Evolutionary conservation across 2,888 invertebrate species (phyloP), one percentile per base, ranked within the genome.

Genomic region (Patella ulyssiponensis): DNA sequence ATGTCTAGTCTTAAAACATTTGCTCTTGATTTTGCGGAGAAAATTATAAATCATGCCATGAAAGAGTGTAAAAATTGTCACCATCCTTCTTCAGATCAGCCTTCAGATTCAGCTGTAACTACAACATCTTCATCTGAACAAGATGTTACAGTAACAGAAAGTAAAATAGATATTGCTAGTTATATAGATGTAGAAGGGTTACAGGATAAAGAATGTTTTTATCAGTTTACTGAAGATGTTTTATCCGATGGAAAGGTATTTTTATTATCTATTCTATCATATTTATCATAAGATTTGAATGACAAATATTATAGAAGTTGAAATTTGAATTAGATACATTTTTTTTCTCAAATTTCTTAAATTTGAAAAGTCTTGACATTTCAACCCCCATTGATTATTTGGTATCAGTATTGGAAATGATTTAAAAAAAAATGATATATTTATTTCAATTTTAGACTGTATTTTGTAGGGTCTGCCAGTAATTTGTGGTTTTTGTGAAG

Each of bases 401-500:
- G 5, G 33, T 33, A 4, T 33, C 5, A 33, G 3, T 27, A 27
- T 1, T 27, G 27, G 3, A 27, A 27, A 33, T 44, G 44, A 44
- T 44, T 0, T 44, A 44, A 44, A 44, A 33, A 2, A 33, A 44
- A 4, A 44, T 44, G 5, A 14, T 20, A 64, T 1, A 64, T 12
- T 23, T 69, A 9, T 20, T 23, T 14, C 23, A 20, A 9, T 64
- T 7, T 20, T 64, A 64, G 9, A 64, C 12, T 14, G 73, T 5
- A 58, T 7, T 76, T 58, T 77, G 3, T 81, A 90, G 90, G 90
- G 90, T 17, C 90, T 90, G 58, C 86, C 89, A 7, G 86, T 92
- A 17, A 88, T 92, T 53, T 93, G 93, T 85, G 88, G 90, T 69
- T 86, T 92, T 44, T 94, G 93, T 88, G 92, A 92, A 78, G 89